Evolutionary conservation across 92 coral and sea anemone genomes (phyloP).

Genomic region (Ricordea florida): DNA sequence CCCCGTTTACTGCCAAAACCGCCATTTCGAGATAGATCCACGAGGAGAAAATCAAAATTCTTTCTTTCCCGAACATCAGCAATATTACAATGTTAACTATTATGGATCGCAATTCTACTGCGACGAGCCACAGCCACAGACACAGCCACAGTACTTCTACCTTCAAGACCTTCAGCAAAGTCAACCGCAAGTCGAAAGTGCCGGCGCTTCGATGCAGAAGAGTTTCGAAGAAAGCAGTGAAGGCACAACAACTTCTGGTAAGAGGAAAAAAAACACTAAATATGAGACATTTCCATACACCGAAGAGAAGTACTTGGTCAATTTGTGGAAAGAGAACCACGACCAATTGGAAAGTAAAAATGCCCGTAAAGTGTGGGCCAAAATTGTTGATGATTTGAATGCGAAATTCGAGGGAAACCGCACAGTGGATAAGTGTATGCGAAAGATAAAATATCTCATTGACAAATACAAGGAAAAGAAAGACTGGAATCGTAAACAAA

Average conservation of each 20-base stretch:
- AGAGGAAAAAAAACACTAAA: conserved; percentile 21
- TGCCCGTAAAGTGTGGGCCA: conserved; percentile 3
- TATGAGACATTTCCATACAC: conserved; percentile 29
- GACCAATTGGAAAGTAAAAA: conserved; percentile 15
- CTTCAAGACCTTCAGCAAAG: conserved; percentile 12
- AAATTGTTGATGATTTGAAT: conserved; percentile 7
- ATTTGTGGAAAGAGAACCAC: conserved; percentile 9
- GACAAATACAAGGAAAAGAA: conserved; percentile 32
- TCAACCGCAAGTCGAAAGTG: conserved; percentile 12
- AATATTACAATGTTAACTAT: neutral
- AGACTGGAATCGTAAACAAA: conserved; percentile 38
- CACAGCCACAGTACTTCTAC: conserved; percentile 28
- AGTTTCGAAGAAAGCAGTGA: conserved; percentile 6
- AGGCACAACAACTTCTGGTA: conserved; percentile 17
- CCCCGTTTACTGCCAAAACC: conserved; percentile 28
- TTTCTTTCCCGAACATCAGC: neutral
- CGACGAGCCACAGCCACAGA: conserved; percentile 31
- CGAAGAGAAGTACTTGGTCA: conserved; percentile 30
- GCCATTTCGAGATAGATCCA: conserved; percentile 8
- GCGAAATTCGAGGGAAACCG: neutral
- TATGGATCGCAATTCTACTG: conserved; percentile 22
- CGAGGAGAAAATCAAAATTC: conserved; percentile 18
- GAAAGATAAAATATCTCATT: conserved; percentile 32
- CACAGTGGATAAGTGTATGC: conserved; percentile 25
- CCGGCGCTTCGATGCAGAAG: conserved; percentile 23